Percentiles rank a stretch among this genome's conserved stretches.
phyloP scores from a whole-genome alignment of 2,888 invertebrate genomes.

The Harpagoxenus sublaevis region DNA sequence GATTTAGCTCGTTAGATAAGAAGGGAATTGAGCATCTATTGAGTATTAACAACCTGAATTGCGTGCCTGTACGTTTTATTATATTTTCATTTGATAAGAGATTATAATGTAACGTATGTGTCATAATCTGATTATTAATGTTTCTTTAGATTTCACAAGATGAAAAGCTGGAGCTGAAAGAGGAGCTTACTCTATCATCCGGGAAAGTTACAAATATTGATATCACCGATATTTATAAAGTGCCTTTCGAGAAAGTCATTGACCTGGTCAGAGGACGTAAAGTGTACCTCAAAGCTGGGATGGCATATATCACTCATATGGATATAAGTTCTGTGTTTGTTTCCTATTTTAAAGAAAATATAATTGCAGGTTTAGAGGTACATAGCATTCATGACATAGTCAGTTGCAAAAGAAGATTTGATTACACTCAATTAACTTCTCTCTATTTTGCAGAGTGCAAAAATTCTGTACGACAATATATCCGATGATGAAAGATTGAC shows the following conservation, averaged over 20 bases:
- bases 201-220: conserved; percentile 88
- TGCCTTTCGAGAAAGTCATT: conserved; percentile 94
- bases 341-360: conserved; percentile 91
- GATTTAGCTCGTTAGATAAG: conserved; percentile 90
- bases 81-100: neutral
- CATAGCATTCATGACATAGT: neutral
- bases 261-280: conserved; percentile 93
- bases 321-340: conserved; percentile 95
- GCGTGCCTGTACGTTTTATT: conserved; percentile 86
- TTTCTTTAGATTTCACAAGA: conserved; percentile 88
- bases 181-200: conserved; percentile 78
- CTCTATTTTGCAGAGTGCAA: conserved; percentile 87
- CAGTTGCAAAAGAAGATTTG: conserved; percentile 20
- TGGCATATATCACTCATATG: conserved; percentile 94
- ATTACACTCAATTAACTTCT: conserved; percentile 58
- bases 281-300: conserved; percentile 93
- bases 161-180: conserved; percentile 89
- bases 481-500: conserved; percentile 95
- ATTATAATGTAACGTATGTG: conserved; percentile 43
- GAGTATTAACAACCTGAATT: conserved; percentile 90
- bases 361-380: conserved; percentile 91
- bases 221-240: conserved; percentile 92
- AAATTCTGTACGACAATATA: conserved; percentile 90
- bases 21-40: conserved; percentile 91
- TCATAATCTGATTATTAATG: conserved; percentile 33